Evolutionary conservation across 1,140 invertebrate species (phyloP).

Genomic region (Globodera ellingtonae): DNA sequence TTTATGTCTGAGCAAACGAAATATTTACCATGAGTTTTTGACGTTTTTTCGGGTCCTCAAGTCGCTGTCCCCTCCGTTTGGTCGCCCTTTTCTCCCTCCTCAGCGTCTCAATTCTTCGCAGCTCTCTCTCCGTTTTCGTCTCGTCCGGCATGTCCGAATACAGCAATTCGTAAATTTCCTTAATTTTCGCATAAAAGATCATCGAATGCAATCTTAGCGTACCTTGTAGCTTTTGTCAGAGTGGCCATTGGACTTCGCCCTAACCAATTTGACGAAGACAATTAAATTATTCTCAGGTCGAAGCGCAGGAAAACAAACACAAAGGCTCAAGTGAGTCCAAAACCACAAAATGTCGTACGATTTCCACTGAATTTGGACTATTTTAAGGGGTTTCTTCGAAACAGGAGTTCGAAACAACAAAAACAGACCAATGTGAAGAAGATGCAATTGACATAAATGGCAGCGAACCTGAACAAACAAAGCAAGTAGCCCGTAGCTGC

Average conservation of each 20-base stretch:
- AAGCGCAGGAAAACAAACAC: conserved; percentile 41
- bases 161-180: conserved; percentile 43
- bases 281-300: conserved; percentile 46
- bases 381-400: not conserved
- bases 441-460: conserved; percentile 48
- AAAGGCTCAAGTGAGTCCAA: conserved; percentile 46
- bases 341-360: conserved; percentile 49
- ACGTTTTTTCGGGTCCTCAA: not conserved
- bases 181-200: not conserved
- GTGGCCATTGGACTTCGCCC: conserved; percentile 29
- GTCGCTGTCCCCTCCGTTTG: conserved; percentile 4
- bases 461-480: conserved; percentile 27
- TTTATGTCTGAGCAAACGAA: too few relatives aligned
- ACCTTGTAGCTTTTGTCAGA: conserved; percentile 41
- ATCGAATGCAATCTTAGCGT: not conserved
- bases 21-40: not conserved
- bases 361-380: conserved; percentile 27
- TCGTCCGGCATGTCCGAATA: conserved; percentile 26
- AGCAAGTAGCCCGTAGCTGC: not conserved
- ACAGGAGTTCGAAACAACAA: not conserved
- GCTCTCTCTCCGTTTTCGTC: conserved; percentile 36
- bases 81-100: conserved; percentile 16
- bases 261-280: conserved; percentile 34
- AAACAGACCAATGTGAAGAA: conserved; percentile 33
- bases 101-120: conserved; percentile 37